Percentiles rank a stretch among this genome's conserved stretches.
phyloP scores from a whole-genome alignment of 2,888 invertebrate species.

The Synergus umbraculus region DNA sequence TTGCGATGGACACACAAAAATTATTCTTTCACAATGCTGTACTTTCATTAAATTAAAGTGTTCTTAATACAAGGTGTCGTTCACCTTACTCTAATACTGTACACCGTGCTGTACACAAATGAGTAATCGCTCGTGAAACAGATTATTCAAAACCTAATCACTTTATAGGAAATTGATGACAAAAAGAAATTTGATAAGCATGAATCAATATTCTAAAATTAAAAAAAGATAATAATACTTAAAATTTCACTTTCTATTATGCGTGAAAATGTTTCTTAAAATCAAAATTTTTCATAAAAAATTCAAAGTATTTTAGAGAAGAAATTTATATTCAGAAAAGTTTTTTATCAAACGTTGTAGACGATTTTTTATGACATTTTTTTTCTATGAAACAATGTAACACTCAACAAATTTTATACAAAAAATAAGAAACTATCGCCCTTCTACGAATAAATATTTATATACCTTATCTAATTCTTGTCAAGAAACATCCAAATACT shows the following conservation, averaged over 20 bases:
- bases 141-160: neutral
- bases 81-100: neutral
- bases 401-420: neutral
- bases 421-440: neutral
- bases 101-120: neutral
- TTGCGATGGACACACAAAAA: neutral
- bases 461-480: neutral
- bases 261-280: neutral
- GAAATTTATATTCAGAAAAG: neutral
- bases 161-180: neutral
- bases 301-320: neutral
- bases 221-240: neutral
- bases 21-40: neutral
- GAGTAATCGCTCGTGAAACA: neutral
- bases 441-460: neutral
- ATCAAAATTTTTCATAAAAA: neutral
- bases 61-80: neutral
- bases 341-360: too few relatives aligned
- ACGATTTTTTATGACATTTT: neutral
- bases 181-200: neutral
- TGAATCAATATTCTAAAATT: neutral
- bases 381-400: neutral
- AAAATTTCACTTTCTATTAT: neutral
- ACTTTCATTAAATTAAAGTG: neutral
- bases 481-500: neutral